A percentile compares a stretch with the other conserved stretches of the same genome.
Conservation (phyloP, 2,113 vertebrate species). For the Podarcis raffonei region DNA sequence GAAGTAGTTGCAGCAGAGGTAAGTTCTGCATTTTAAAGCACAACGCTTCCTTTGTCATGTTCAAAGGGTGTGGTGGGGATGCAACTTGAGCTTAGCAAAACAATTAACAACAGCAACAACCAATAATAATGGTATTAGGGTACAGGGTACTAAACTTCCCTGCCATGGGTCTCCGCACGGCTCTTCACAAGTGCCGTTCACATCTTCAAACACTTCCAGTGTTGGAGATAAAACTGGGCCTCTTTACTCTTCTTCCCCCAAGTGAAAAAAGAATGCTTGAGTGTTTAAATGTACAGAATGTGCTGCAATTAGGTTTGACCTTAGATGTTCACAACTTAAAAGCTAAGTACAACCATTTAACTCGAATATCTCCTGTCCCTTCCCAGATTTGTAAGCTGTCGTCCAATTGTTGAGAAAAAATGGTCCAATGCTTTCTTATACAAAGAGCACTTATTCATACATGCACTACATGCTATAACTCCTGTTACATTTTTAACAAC, state of each 20-base stretch:
- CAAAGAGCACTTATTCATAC: no score
- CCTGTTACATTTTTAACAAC: background rate
- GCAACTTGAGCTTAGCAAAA: no score
- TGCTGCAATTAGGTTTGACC: background rate
- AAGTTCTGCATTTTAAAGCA: background rate
- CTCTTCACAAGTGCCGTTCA: background rate
- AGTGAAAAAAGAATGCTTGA: background rate
- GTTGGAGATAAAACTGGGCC: background rate
- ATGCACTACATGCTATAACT: background rate
- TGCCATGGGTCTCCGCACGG: background rate
- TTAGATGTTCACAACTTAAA: background rate
- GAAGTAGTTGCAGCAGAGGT: no score
- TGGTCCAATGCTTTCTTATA: background rate
- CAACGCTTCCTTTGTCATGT: no score
- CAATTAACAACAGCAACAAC: no score
- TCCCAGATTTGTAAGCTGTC: background rate
- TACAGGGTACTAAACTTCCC: background rate
- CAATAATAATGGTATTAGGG: background rate
- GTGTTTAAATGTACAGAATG: background rate
- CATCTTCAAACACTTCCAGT: background rate
- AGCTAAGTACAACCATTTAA: background rate
- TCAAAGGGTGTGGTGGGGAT: background rate
- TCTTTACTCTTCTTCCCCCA: background rate
- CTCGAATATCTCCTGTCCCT: background rate
- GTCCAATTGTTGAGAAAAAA: background rate